Base-by-base conservation (phyloP, 2,797 vertebrate species). In the Squalus acanthias region DNA sequence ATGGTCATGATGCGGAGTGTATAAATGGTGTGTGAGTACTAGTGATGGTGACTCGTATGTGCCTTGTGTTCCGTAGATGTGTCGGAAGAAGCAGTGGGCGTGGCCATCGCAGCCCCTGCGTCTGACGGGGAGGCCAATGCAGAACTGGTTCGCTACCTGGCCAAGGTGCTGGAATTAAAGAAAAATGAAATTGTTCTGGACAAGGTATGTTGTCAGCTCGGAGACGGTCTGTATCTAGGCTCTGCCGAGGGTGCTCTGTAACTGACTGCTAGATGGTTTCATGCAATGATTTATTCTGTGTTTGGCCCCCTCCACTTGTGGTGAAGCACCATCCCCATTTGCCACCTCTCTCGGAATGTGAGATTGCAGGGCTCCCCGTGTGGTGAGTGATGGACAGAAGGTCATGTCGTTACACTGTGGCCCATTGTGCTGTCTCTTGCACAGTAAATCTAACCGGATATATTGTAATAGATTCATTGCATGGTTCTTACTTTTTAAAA, bases 111-210 rank as follows among this genome's bases (percentile, higher is more conserved):
- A 20, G 99, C 99, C 0, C 99, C 99, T 2, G 98, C 99, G 0
- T 98, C 98, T 0, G 99, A 99, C 70, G 99, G 99, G 85, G 99
- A 99, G 97, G 99, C 99, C 3, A 99, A 99, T 1, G 96, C 98
- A 0, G 99, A 99, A 97, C 98, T 99, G 15, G 97, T 99, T 50
- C 98, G 98, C 0, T 99, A 98, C 96, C 98, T 99, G 57, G 98
- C 99, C 76, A 98, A 98, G 97, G 98, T 99, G 72, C 98, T 99
- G 67, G 97, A 97, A 72, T 97, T 99, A 97, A 99, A 98, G 98
- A 99, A 98, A 97, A 99, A 98, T 93, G 98, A 98, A 0, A 96
- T 99, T 5, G 93, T 97, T 95, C 97, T 99, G 53, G 98, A 99
- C 69, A 99, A 99, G 99, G 99, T 99, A 97, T 3, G 95, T 76